Base-by-base conservation (phyloP, 2,113 vertebrate species). In the Aleadryas rufinucha region DNA sequence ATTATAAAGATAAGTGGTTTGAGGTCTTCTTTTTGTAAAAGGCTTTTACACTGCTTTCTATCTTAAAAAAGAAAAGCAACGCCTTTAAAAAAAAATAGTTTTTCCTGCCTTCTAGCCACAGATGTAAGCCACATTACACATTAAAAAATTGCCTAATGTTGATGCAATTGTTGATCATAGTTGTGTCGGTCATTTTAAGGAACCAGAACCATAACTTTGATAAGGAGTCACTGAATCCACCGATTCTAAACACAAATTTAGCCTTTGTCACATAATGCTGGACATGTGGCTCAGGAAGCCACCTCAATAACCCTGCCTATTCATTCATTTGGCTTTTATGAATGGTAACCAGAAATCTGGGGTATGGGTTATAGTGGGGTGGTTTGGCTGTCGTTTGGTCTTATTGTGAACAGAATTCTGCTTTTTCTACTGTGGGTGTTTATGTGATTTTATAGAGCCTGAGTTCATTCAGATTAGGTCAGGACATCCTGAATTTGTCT, bases 131-230 rank as follows among this genome's bases (percentile, higher is more conserved):
- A 96, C 86, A 90, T 93, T 42, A 92, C 84, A 82, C 7, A 30
- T 30, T 35, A 69, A 10, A 84, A 65, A 94, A 92, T 44, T 89
- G 64, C 42, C 60, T 91, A 68, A 91, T 52, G 60, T 45, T 93
- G 74, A 80, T 84, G 52, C 64, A 96, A 80, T 57, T 88, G 65
- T 21, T 79, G 90, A 80, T 92, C 71, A 79, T 15, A 89, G 37
- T 61, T 84, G 30, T 91, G 41, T 28, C 94, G 57, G 76, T 77
- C 72, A 54, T 87, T 95, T 82, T 90, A 94, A 75, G 64, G 63
- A 92, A 91, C n/a, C 78, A 95, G 81, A 82, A 41, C 39, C 78
- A 85, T 24, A 56, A 12, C 37, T 97, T 93, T 91, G 88, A 88
- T 89, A 60, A 83, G n/a, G 24, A 87, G 50, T 74, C 74, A 79